Conservation (phyloP, 2,888 invertebrate species). For the Tenodera sinensis region DNA sequence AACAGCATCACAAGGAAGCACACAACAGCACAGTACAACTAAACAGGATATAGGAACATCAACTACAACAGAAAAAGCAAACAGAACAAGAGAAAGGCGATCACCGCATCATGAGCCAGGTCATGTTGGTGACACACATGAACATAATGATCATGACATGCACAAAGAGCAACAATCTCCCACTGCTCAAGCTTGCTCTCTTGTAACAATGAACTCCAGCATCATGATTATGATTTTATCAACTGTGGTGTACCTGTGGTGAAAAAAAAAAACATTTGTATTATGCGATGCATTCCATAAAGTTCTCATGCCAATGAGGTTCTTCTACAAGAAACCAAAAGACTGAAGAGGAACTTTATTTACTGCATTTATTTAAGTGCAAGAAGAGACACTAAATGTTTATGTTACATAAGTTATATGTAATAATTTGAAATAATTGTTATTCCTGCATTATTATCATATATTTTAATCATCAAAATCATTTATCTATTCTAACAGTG, state of each 20-base stretch:
- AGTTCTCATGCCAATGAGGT: neutral
- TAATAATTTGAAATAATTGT: too few species aligned
- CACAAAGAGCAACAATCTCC: neutral
- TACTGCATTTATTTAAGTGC: neutral
- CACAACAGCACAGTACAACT: neutral
- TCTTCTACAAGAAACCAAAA: neutral
- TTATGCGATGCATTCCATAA: neutral
- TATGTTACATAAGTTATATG: too few species aligned
- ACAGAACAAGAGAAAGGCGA: neutral
- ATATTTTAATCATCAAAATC: neutral
- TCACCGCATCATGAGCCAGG: conserved; percentile 35
- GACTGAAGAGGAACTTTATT: neutral
- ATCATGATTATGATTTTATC: neutral
- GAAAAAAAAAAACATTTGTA: neutral
- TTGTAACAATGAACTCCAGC: neutral
- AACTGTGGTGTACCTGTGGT: neutral
- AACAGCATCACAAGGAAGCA: neutral
- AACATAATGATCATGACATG: conserved; percentile 20
- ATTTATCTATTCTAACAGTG: neutral
- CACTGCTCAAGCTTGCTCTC: neutral
- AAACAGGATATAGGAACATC: neutral
- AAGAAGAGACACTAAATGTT: neutral
- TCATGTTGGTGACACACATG: conserved; percentile 33
- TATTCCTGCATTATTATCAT: too few species aligned
- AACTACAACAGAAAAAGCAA: neutral